These are phyloP conservation scores for Caenorhabditis inopinata DNA, from an alignment of 1,140 invertebrate genomes.

Conservation along the genomic window DNA sequence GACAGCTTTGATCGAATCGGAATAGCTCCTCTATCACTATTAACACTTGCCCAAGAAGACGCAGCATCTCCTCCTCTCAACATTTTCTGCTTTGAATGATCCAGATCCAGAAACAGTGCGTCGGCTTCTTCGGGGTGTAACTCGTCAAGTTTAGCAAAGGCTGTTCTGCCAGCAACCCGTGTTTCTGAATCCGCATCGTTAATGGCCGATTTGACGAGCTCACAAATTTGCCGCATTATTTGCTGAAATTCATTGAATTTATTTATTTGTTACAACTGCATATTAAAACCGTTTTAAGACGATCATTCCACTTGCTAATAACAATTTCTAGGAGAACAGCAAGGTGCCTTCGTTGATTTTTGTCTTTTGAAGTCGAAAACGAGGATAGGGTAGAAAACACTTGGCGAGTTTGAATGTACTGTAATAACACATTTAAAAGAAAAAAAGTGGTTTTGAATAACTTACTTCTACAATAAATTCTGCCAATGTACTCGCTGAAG, in stretches of 20 bases:
- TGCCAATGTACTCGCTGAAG: neutral
- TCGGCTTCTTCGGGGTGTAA: neutral
- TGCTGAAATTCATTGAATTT: neutral
- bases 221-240: constrained; percentile 19
- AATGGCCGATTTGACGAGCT: neutral
- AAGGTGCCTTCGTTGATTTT: neutral
- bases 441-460: neutral
- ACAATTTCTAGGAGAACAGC: constrained; percentile 1
- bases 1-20: constrained; percentile 9
- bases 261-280: neutral
- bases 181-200: constrained; percentile 1
- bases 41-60: constrained; percentile 17
- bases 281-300: neutral
- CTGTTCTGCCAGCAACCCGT: neutral
- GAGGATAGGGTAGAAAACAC: constrained; percentile 6
- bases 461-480: constrained; percentile 14
- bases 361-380: constrained; percentile 5
- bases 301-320: constrained; percentile 1
- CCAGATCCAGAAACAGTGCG: neutral
- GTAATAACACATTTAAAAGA: neutral
- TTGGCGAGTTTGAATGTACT: constrained; percentile 9
- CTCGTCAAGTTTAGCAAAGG: neutral
- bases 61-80: constrained; percentile 9
- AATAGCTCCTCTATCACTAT: neutral
- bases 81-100: constrained; percentile 16